Evolutionary conservation across 2,888 invertebrate genomes (phyloP), one percentile per base, ranked within the genome.

Genomic region (Drosophila lacicola): DNA sequence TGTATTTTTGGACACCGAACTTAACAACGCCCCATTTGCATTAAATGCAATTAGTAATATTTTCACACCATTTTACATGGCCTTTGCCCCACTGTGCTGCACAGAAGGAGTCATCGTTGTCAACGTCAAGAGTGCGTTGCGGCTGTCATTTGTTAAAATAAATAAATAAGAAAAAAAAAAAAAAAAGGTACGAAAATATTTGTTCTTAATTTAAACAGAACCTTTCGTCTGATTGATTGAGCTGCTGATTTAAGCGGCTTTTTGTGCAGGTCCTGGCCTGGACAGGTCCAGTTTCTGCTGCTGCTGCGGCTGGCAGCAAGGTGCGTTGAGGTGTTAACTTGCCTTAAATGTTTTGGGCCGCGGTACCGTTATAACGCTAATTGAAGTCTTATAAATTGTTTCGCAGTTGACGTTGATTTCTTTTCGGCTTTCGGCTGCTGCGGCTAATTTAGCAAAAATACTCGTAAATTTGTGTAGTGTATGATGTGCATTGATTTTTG

Each of bases 191-290:
- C 36, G 17, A 36, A 45, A 55, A 55, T 53, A 53, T 53, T 41
- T 67, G 70, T 71, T 66, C 79, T 88, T 85, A 85, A 82, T 88
- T 82, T 82, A 76, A 88, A 58, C 64, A 68, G 82, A 88, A 82
- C 66, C 68, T 70, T 82, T 55, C 60, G 67, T 74, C 89, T 83
- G 83, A 83, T 83, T 83, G 83, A 83, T 83, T 83, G 89, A 83
- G 83, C 83, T 73, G 83, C 83, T 86, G 89, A 88, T 88, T 83
- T 83, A 88, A 83, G 87, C 87, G 67, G 86, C 86, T 85, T 77
- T 74, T 29, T 36, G 19, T 62, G 21, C 36, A 49, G 47, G 46
- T 68, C 50, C 61, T 67, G 61, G 9, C 37, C 37, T 9, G 44
- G 41, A 47, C 55, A 19, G 63, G 36, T 11, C 11, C 6, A 6